Conservation (phyloP, 2,797 vertebrate genomes). For the Parambassis ranga region DNA sequence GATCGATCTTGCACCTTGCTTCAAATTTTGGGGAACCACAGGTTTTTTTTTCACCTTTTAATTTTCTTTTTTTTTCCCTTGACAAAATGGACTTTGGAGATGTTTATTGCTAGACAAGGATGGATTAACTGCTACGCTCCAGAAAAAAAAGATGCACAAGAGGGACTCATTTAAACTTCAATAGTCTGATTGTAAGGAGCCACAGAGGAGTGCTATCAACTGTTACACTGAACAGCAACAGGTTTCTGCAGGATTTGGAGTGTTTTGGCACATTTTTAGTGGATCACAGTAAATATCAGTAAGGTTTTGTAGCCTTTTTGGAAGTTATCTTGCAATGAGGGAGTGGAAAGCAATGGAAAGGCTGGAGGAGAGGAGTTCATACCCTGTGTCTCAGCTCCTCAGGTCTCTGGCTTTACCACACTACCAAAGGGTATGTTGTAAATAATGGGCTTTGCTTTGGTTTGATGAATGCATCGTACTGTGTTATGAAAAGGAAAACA, state of each 20-base stretch:
- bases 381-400: constrained; percentile 79
- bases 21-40: not conserved
- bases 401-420: constrained; percentile 80
- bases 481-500: not conserved
- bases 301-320: not conserved
- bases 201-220: constrained; percentile 32
- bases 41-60: not conserved
- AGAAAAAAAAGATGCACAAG: constrained; percentile 12
- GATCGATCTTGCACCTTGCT: constrained; percentile 40
- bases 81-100: constrained; percentile 8
- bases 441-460: constrained; percentile 4
- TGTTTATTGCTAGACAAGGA: constrained; percentile 17
- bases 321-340: constrained; percentile 54
- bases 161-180: constrained; percentile 37
- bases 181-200: constrained; percentile 34
- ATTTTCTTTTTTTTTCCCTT: constrained; percentile 6
- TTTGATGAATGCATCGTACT: not conserved
- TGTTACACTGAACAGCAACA: not conserved
- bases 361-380: constrained; percentile 70
- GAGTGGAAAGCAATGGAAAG: constrained; percentile 73
- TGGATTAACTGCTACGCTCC: constrained; percentile 36
- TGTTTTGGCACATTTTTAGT: constrained; percentile 10
- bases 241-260: constrained; percentile 14
- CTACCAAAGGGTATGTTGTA: constrained; percentile 79
- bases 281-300: constrained; percentile 1